Base-by-base conservation (phyloP, 2,797 vertebrate species). In the Artibeus lituratus region DNA sequence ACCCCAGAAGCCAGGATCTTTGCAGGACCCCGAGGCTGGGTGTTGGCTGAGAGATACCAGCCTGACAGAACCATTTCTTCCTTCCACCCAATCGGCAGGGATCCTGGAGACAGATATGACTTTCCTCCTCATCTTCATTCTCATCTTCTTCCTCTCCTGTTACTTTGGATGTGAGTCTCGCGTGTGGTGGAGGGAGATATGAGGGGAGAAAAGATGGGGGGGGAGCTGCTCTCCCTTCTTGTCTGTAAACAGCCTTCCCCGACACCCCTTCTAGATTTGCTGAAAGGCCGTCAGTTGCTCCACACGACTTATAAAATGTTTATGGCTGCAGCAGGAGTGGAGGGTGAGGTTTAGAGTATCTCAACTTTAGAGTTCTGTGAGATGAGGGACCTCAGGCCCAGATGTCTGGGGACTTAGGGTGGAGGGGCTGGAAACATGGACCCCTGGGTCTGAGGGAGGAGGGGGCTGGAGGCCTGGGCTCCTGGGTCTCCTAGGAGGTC, bases 291-390 rank as follows among this genome's bases (percentile, higher is more conserved):
- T 91, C 99, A 99, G 98, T 98, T 99, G 97, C 99, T 99, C 94
- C 99, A 99, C 96, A 99, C 99, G 19, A 99, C 99, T 89, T 99
- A 99, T 97, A 99, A 99, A 99, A 99, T 99, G 99, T 99, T 99
- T 98, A 99, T 99, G 99, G 99, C 98, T 11, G 99, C 99, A 2
- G 99, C 99, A 70, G 99, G 99, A 97, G 99, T 99, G 78, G 99
- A 99, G 96, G 99, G 99, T 99, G 97, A 99, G 99, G 24, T 89
- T 74, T 57, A 77, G 53, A 49, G 15, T 57, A 12, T 24, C 12
- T 19, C 32, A 55, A 26, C 51, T 67, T 59, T 55, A 32, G 87
- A 5, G 3, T 76, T 55, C n/a, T 59, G 19, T 78, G 53, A 83
- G 95, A 94, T 7, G 42, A 91, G 47, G 49, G 55, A 37, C 77